Percentiles rank a stretch among this genome's conserved stretches.
Conservation (phyloP, 2,888 invertebrate genomes). For the Lasiommata megera region DNA sequence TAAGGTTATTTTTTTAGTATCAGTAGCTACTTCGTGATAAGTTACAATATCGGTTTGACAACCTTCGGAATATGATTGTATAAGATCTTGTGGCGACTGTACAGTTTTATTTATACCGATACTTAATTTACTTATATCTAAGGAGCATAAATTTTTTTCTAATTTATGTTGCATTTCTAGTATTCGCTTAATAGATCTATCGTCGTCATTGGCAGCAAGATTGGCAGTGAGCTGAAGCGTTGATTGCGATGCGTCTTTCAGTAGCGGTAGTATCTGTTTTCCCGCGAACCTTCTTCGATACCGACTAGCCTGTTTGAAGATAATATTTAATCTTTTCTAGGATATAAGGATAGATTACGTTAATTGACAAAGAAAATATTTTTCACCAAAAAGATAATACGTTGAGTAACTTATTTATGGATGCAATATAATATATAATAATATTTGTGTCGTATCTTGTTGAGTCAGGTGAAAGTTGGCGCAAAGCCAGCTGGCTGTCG, state of each 20-base stretch:
- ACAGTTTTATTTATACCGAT: conserved; percentile 63
- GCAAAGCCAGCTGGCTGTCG: conserved; percentile 52
- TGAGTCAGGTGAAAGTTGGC: conserved; percentile 60
- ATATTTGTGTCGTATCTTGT: conserved; percentile 50
- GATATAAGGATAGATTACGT: not conserved
- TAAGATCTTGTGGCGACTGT: conserved; percentile 66
- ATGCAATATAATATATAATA: too few relatives aligned
- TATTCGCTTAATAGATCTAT: conserved; percentile 59
- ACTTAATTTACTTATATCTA: conserved; percentile 57
- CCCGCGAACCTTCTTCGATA: conserved; percentile 69
- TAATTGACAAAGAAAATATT: conserved; percentile 4
- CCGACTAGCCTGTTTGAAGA: conserved; percentile 75
- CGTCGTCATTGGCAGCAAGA: conserved; percentile 45
- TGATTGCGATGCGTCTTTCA: conserved; percentile 51
- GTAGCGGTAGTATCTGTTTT: conserved; percentile 58
- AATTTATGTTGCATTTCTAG: conserved; percentile 70
- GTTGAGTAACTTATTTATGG: conserved; percentile 37
- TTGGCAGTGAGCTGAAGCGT: conserved; percentile 52
- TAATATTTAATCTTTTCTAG: conserved; percentile 45
- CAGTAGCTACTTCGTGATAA: conserved; percentile 61
- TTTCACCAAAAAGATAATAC: conserved; percentile 11
- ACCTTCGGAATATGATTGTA: conserved; percentile 60
- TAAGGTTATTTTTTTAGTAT: conserved; percentile 63
- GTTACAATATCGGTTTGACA: conserved; percentile 69
- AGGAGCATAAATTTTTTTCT: conserved; percentile 63